Evolutionary conservation across 2,113 vertebrate species (phyloP).

Genomic region (Sminthopsis crassicaudata): DNA sequence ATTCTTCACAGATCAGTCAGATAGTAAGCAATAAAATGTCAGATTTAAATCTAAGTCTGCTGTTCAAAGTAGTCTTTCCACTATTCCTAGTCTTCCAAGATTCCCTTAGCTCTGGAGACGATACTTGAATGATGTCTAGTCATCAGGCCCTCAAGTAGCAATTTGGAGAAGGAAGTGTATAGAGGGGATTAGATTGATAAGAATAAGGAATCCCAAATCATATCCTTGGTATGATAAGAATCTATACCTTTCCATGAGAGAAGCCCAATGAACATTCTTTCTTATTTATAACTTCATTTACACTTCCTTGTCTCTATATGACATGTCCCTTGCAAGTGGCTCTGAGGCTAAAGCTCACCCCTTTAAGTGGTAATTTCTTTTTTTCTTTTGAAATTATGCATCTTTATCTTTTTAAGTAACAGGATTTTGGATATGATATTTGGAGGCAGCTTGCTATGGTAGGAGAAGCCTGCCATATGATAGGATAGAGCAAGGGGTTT

Average conservation of each 20-base stretch:
- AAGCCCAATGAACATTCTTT: neutral
- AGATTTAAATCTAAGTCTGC: neutral
- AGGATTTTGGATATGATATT: neutral
- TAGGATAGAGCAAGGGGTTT: neutral
- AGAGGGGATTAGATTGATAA: neutral
- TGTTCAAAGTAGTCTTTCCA: conserved; percentile 29
- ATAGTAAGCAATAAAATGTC: neutral
- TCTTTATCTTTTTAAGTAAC: neutral
- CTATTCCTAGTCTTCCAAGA: neutral
- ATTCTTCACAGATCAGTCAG: neutral
- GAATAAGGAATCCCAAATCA: rapidly evolving
- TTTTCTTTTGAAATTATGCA: neutral
- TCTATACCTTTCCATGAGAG: rapidly evolving
- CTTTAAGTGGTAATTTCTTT: neutral
- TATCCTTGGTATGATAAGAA: neutral
- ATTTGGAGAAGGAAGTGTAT: conserved; percentile 25
- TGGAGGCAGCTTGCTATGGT: neutral
- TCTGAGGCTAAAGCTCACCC: neutral
- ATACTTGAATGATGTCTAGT: neutral
- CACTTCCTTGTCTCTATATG: neutral
- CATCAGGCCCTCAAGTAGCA: neutral
- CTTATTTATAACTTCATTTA: neutral
- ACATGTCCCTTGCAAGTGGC: neutral
- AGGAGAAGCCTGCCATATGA: neutral
- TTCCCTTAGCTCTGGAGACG: neutral